Evolutionary conservation across 1,140 invertebrate genomes (phyloP), one percentile per base, ranked within the genome.

Genomic region (Ctenoplectra terminalis): DNA sequence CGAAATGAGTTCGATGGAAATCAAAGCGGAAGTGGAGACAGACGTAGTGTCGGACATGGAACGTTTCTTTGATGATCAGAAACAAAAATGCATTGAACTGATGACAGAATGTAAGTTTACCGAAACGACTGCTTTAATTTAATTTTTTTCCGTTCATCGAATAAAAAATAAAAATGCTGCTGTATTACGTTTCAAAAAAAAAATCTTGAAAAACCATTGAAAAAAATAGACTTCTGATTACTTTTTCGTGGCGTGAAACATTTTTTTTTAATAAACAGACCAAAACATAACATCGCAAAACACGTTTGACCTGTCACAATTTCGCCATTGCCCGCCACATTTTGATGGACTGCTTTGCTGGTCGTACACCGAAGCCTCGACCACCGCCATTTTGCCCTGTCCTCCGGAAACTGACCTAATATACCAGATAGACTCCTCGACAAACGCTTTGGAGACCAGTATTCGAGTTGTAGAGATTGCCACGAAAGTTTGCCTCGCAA

Each of bases 311-410:
- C n/a, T n/a, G 50, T n/a, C 6, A 1, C 20, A 50, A 73, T 34
- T 69, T 54, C 58, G 23, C 20, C 48, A 75, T 48, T 94, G 93
- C 70, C 88, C 91, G 0, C 79, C 87, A 9, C 81, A 87, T 0
- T 94, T 94, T 82, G 93, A 94, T 56, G 90, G 90, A 4, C 74
- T 94, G 15, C 78, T 94, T 0, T 94, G 93, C 64, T 94, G 93
- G 93, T 88, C 91, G 4, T 73, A 66, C 23, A 91, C 91, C 1
- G 50, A 73, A 1, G 84, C 89, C 6, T 87, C 89, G n/a, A 50
- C 50, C 17, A 85, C 60, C 29, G 88, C 84, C 8, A 86, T 54
- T 23, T 82, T 90, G 26, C 90, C 83, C 23, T 95, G 90, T 73
- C 92, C 93, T 9, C 81, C 86, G 0, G 84, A 89, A 50, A 78